These are phyloP conservation scores for Jacana jacana DNA, from an alignment of 2,113 vertebrate genomes.

Conservation along the genomic window DNA sequence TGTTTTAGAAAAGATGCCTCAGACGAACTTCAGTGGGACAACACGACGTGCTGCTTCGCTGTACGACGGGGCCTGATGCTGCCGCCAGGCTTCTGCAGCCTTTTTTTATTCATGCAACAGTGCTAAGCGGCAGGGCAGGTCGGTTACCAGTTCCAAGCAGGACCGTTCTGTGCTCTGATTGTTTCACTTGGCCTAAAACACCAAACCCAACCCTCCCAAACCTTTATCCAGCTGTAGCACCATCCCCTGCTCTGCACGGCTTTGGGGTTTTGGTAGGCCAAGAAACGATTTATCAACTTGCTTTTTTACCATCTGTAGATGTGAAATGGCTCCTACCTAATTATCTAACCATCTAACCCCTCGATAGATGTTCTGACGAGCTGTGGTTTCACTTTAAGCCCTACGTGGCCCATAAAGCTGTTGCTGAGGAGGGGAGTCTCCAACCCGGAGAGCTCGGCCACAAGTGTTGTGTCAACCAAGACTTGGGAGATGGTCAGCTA, in stretches of 20 bases:
- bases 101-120: no score
- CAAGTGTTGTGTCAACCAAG: background rate
- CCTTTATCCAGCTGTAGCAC: background rate
- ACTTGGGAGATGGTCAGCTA: background rate
- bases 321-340: background rate
- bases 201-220: background rate
- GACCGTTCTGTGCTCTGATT: background rate
- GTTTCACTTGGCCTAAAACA: background rate
- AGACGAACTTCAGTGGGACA: background rate
- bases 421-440: background rate
- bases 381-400: background rate
- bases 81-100: background rate
- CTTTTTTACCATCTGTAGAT: background rate
- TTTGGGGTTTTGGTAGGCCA: background rate
- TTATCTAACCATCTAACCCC: background rate
- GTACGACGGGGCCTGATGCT: background rate
- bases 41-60: background rate
- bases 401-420: background rate
- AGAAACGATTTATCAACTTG: background rate
- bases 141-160: background rate
- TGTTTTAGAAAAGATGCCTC: background rate
- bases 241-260: background rate
- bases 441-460: background rate
- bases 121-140: slow-evolving; percentile 11
- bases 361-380: background rate